These are phyloP conservation scores for Clytia hemisphaerica DNA, from an alignment of 30 jellyfish, hydroid and myxozoan species.

Conservation along the genomic window DNA sequence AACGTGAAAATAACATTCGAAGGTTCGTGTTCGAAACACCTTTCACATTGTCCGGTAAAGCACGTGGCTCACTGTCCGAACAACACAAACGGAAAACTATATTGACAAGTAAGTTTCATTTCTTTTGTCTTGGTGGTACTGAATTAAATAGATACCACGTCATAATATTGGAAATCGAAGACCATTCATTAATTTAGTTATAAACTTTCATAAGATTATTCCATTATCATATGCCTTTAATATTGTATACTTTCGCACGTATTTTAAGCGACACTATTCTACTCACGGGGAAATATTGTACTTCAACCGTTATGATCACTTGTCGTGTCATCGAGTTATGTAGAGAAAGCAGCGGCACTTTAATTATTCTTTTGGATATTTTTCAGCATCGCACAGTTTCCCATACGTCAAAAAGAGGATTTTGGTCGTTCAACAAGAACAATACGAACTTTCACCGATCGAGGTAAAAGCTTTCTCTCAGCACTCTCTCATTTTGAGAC, in stretches of 20 bases:
- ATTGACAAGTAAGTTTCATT: constrained; percentile 52
- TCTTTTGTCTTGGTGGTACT: not conserved
- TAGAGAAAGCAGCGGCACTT: not conserved
- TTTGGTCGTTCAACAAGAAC: constrained; percentile 83
- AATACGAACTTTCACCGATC: constrained; percentile 87
- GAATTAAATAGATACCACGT: too few relatives aligned
- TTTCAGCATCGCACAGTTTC: constrained; percentile 87
- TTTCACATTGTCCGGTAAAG: constrained; percentile 91
- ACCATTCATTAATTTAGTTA: too few relatives aligned
- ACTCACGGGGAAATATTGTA: too few relatives aligned
- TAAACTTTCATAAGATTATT: too few relatives aligned
- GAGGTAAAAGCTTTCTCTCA: too few relatives aligned
- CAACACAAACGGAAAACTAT: constrained; percentile 92
- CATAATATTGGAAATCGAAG: too few relatives aligned
- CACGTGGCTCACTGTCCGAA: constrained; percentile 92
- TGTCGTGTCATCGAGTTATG: too few relatives aligned
- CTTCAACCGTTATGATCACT: too few relatives aligned
- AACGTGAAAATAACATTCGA: constrained; percentile 77
- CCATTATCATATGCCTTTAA: too few relatives aligned
- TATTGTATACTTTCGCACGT: too few relatives aligned
- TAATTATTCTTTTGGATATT: not conserved
- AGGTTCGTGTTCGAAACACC: constrained; percentile 97
- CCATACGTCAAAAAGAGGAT: constrained; percentile 95
- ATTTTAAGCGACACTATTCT: too few relatives aligned
- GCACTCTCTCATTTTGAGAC: too few relatives aligned